Evolutionary conservation across 1,140 invertebrate genomes (phyloP), one percentile per base, ranked within the genome.

Genomic region (Chionoecetes opilio): DNA sequence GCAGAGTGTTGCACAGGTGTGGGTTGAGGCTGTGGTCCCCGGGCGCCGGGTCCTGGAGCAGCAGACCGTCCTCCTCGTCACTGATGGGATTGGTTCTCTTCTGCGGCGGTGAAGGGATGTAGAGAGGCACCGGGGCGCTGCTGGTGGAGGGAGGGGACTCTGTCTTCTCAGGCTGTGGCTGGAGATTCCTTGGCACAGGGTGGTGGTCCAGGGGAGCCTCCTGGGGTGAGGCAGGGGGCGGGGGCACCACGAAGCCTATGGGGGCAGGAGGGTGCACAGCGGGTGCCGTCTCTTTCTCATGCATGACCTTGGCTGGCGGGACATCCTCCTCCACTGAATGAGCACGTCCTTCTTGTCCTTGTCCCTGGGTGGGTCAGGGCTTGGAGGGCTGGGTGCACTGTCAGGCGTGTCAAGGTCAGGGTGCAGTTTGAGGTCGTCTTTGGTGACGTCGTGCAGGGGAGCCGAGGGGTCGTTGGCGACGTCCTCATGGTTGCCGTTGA

Each of bases 31-130:
- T 95, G 37, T 92, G 90, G 88, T 95, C 94, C 6, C 92, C 31
- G 11, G 94, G 94, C 9, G 85, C 0, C 63, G 90, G 92, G 46
- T 95, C 89, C 31, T 92, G 90, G 32, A 95, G 37, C 38, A 95
- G 46, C 32, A 95, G 84, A n/a, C 94, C 94, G 87, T 95, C 94
- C 63, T 95, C 94, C 34, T 95, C 94, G 82, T 95, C 94, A 88
- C 94, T 95, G 0, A 91, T 35, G 31, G 91, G 31, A 35, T 92
- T 84, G 82, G 94, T 90, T 26, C 92, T 95, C 38, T 95, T 95
- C 32, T 26, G 11, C 37, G 17, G 85, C 37, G 94, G 82, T 1
- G 87, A 41, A 63, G 94, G 94, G 31, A 95, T 75, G 38, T 92
- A 95, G 2, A 95, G 53, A 75, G 94, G 94, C 29, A 63, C 82